These are phyloP conservation scores for Sialis fuliginosa DNA, from an alignment of 2,888 invertebrate genomes.

Conservation along the genomic window DNA sequence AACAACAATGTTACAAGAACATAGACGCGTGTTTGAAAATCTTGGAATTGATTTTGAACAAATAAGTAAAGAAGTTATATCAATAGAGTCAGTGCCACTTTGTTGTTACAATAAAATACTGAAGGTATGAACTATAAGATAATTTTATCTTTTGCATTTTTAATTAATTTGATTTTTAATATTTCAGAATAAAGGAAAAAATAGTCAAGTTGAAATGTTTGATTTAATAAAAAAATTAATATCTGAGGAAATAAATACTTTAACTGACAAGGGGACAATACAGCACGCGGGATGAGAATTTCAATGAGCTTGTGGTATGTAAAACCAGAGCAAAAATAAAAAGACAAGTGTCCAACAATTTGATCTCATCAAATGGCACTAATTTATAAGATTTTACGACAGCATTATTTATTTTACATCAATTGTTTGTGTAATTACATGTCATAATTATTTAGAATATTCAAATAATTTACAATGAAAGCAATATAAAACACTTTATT, in stretches of 20 bases:
- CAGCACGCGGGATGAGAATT: too few relatives aligned
- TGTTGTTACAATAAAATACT: constrained; percentile 38
- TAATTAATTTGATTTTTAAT: background rate
- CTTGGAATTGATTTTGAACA: constrained; percentile 37
- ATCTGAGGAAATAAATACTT: constrained; percentile 35
- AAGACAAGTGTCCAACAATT: too few relatives aligned
- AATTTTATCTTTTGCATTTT: constrained; percentile 11
- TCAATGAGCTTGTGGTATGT: too few relatives aligned
- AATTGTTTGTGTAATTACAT: too few relatives aligned
- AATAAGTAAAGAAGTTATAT: constrained; percentile 24
- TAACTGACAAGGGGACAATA: constrained; percentile 34
- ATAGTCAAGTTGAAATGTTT: constrained; percentile 24
- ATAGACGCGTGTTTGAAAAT: constrained; percentile 32
- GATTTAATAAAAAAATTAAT: constrained; percentile 32
- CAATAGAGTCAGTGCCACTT: constrained; percentile 37
- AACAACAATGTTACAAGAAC: constrained; percentile 20
- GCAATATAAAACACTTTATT: too few relatives aligned
- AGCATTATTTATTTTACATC: too few relatives aligned
- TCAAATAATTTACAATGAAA: too few relatives aligned
- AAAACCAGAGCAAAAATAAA: too few relatives aligned
- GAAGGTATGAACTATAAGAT: constrained; percentile 25
- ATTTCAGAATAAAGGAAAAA: background rate
- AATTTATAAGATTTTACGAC: too few relatives aligned
- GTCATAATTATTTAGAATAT: too few relatives aligned
- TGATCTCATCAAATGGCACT: too few relatives aligned